Evolutionary conservation across 1,140 invertebrate species (phyloP), one percentile per base, ranked within the genome.

Genomic region (Dysdera silvatica): DNA sequence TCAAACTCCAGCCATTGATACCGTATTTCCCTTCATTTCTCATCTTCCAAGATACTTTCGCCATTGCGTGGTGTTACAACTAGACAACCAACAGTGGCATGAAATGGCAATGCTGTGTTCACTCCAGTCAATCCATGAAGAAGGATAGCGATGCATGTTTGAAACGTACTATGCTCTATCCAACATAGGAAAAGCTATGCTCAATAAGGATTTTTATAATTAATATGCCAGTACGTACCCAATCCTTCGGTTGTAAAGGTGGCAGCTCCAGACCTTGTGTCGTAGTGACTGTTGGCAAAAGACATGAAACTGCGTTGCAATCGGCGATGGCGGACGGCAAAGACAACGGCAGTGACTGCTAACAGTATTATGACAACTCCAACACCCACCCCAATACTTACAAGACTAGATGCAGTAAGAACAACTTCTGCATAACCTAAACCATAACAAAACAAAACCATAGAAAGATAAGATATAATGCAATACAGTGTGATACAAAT

Each of bases 211-310:
- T 16, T 18, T 54, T 14, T 24, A 10, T 18, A 14, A 52, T 29
- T 14, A 51, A 54, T 5, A 20, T 35, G 35, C 7, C 33, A 56
- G 26, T 29, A 71, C 71, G 76, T 72, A 83, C 84, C 84, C 60
- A 86, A 73, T 67, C 83, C 81, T 73, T 87, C 83, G 33, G 82
- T 84, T 18, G 79, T 78, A 73, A 95, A 89, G 49, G 87, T 91
- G 12, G 90, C 88, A 67, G 89, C 85, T 48, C 87, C 89, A 37
- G 88, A 85, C 68, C 88, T 81, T 23, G 86, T 86, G 77, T 90
- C 86, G 72, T 93, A 93, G 73, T 91, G 88, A 71, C 86, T 88
- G 72, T 87, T 89, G 14, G 87, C 86, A 76, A 91, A 91, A 35
- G 86, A 82, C 4, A 85, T 81, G 77, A 91, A 91, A 65, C 82